These are phyloP conservation scores for Petrophora chlorosata DNA, from an alignment of 2,888 invertebrate genomes.

Conservation along the genomic window DNA sequence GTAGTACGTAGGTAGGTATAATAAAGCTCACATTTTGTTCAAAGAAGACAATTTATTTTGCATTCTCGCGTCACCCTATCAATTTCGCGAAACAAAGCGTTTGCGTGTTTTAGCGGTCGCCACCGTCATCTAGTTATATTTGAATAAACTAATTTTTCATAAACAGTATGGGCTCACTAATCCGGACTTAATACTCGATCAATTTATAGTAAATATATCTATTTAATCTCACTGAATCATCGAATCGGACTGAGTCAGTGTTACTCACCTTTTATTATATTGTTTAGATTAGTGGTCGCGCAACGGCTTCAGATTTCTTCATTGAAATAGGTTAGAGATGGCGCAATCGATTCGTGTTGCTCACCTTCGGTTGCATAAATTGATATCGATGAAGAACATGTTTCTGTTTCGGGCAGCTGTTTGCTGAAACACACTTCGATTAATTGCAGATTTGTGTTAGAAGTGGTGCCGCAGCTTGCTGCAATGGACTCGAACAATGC, in stretches of 20 bases:
- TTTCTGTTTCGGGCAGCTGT: slow-evolving; percentile 2
- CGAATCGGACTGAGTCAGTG: slow-evolving; percentile 22
- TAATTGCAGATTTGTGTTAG: slow-evolving; percentile 10
- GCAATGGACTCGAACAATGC: background rate
- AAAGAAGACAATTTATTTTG: no score
- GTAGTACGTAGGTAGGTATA: no score
- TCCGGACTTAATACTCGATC: background rate
- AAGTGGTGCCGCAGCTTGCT: no score
- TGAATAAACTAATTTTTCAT: no score
- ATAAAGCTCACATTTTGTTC: no score
- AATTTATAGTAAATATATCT: slow-evolving; percentile 2
- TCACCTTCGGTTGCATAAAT: background rate
- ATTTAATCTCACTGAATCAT: slow-evolving; percentile 21
- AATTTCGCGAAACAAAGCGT: no score
- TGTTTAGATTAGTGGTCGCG: slow-evolving; percentile 26
- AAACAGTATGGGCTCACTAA: no score
- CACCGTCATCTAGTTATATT: no score
- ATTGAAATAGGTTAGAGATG: slow-evolving; percentile 5
- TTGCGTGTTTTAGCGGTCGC: no score
- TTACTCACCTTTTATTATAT: slow-evolving; percentile 25
- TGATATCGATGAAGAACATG: background rate
- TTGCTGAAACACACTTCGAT: background rate
- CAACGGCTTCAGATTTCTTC: slow-evolving; percentile 24
- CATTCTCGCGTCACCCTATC: no score
- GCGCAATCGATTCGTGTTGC: slow-evolving; percentile 5